Evolutionary conservation across 2,113 vertebrate genomes (phyloP).

Genomic region (Dermatemys mawii): DNA sequence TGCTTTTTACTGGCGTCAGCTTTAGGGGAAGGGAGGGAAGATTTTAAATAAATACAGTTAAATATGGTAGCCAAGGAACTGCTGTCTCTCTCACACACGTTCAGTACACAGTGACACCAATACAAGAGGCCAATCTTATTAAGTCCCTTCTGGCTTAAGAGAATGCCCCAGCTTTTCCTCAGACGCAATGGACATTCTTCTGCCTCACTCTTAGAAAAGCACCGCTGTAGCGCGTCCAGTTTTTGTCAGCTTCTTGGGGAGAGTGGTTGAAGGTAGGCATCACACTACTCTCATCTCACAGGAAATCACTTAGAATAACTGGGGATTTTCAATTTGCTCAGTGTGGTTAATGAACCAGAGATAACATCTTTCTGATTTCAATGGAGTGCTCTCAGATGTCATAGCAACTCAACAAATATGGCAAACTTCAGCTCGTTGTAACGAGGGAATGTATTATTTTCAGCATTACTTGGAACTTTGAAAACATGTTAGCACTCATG

Average conservation of each 20-base stretch:
- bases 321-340: conserved; percentile 69
- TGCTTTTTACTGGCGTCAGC: background rate
- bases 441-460: background rate
- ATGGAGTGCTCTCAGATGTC: background rate
- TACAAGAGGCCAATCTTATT: background rate
- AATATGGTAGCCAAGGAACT: background rate
- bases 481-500: background rate
- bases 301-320: conserved; percentile 60
- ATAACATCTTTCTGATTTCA: conserved; percentile 30
- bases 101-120: background rate
- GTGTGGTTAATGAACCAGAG: conserved; percentile 33
- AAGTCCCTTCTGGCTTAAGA: background rate
- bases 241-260: background rate
- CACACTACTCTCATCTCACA: conserved; percentile 52
- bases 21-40: background rate
- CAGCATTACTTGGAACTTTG: background rate
- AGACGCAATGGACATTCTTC: background rate
- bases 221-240: background rate
- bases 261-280: conserved; percentile 48
- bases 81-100: background rate
- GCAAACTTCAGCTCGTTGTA: background rate
- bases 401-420: background rate
- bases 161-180: background rate
- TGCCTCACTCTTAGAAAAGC: conserved; percentile 5
- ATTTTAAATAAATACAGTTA: background rate